Percentiles rank a stretch among this genome's conserved stretches.
Evolutionary conservation across 2,888 invertebrate genomes (phyloP).

Genomic region (Amaurobius ferox): DNA sequence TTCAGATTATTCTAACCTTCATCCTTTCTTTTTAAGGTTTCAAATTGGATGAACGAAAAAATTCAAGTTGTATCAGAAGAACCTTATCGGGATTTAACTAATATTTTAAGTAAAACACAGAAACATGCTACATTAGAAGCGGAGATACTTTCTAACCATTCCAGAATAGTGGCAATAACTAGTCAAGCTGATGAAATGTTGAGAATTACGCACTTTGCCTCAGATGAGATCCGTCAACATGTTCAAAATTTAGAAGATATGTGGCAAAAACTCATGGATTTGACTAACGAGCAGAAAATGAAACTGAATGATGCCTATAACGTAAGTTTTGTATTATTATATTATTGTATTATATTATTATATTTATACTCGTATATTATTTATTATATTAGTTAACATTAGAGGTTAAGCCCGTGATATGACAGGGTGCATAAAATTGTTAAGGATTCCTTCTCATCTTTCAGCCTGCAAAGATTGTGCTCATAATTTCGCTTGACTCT

Average conservation of each 20-base stretch:
- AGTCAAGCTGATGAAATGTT: slow-evolving; percentile 86
- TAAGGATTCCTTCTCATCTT: too few relatives aligned
- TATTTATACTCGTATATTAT: too few relatives aligned
- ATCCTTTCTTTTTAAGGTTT: slow-evolving; percentile 78
- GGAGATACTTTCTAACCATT: slow-evolving; percentile 92
- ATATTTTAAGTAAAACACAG: slow-evolving; percentile 95
- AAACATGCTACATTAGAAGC: slow-evolving; percentile 97
- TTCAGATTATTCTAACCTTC: too few relatives aligned
- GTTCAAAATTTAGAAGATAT: slow-evolving; percentile 89
- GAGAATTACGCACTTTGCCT: slow-evolving; percentile 89
- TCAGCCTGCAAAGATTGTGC: too few relatives aligned
- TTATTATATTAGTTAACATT: too few relatives aligned
- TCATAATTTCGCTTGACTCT: too few relatives aligned
- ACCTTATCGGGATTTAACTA: slow-evolving; percentile 95
- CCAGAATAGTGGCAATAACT: slow-evolving; percentile 88
- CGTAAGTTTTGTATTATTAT: slow-evolving; percentile 70
- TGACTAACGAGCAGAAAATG: slow-evolving; percentile 88
- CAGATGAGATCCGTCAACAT: slow-evolving; percentile 87
- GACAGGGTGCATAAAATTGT: too few relatives aligned
- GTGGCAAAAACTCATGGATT: slow-evolving; percentile 90
- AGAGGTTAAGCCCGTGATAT: too few relatives aligned
- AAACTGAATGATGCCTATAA: slow-evolving; percentile 91
- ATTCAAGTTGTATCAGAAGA: slow-evolving; percentile 94
- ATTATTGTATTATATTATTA: too few relatives aligned
- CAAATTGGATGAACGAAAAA: slow-evolving; percentile 95